A percentile compares a stretch with the other conserved stretches of the same genome.
Conservation (phyloP, 1,140 invertebrate species). For the Magallana angulata region DNA sequence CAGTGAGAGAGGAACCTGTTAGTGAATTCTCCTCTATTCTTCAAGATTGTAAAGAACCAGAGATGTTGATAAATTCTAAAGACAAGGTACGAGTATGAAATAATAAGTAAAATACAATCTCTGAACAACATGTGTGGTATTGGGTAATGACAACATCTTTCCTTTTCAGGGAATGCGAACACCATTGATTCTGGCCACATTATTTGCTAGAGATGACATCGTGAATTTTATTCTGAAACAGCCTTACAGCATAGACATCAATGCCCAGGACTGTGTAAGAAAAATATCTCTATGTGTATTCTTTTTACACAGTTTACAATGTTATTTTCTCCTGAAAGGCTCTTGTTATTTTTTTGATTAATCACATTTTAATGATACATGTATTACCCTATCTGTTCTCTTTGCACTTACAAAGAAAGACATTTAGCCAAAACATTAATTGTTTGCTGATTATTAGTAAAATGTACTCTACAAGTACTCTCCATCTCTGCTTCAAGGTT, state of each 20-base stretch:
- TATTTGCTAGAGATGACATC: slow-evolving; percentile 62
- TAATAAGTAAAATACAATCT: no score
- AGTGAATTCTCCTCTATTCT: slow-evolving; percentile 22
- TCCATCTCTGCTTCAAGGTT: no score
- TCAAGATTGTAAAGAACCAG: not conserved
- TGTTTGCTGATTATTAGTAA: no score
- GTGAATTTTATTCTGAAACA: slow-evolving; percentile 60
- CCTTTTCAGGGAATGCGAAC: slow-evolving; percentile 65
- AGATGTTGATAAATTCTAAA: slow-evolving; percentile 35
- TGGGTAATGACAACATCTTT: not conserved
- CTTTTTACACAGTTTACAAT: not conserved
- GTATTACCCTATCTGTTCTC: no score
- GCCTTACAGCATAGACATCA: slow-evolving; percentile 54
- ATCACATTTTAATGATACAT: no score
- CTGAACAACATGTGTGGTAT: no score
- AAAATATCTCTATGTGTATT: not conserved
- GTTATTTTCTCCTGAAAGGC: no score
- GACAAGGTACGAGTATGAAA: not conserved
- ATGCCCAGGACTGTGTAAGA: slow-evolving; percentile 66
- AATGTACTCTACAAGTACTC: no score
- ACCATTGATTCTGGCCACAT: slow-evolving; percentile 62
- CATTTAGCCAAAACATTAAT: no score
- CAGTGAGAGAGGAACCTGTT: slow-evolving; percentile 1
- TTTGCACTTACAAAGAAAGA: no score
- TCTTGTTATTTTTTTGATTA: no score